A percentile compares a stretch with the other conserved stretches of the same genome.
Evolutionary conservation across 2,113 vertebrate species (phyloP).

Genomic region (Dendropsophus ebraccatus): DNA sequence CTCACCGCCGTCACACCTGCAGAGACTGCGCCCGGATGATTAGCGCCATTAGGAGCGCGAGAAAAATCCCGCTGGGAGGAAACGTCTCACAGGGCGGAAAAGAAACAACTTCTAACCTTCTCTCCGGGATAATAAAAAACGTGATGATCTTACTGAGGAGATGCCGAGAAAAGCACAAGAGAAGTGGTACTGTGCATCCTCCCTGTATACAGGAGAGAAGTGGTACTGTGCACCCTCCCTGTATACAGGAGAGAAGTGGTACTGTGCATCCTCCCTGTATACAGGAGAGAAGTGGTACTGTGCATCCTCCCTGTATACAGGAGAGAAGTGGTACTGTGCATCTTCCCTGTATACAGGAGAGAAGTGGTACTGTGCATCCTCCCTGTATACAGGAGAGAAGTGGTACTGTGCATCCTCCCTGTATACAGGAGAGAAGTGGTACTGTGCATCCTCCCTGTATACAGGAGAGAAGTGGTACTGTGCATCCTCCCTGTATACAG

Average conservation of each 20-base stretch:
- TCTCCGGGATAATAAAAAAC: no score
- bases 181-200: background rate
- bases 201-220: background rate
- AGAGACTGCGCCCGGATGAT: background rate
- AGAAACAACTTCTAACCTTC: background rate
- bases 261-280: background rate
- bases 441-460: background rate
- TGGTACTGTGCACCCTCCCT: background rate
- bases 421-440: background rate
- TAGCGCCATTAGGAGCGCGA: background rate
- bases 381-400: background rate
- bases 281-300: background rate
- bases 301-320: background rate
- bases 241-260: background rate
- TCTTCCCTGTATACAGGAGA: background rate
- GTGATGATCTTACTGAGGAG: background rate
- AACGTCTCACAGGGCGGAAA: background rate
- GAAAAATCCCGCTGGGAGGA: background rate
- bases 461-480: background rate
- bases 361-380: background rate
- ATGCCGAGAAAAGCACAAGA: background rate
- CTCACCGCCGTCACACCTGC: background rate
- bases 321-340: background rate
- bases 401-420: background rate
- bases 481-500: constrained; percentile 69